Conservation (phyloP, 2,888 invertebrate species). For the Cryptocheilus praepositus region DNA sequence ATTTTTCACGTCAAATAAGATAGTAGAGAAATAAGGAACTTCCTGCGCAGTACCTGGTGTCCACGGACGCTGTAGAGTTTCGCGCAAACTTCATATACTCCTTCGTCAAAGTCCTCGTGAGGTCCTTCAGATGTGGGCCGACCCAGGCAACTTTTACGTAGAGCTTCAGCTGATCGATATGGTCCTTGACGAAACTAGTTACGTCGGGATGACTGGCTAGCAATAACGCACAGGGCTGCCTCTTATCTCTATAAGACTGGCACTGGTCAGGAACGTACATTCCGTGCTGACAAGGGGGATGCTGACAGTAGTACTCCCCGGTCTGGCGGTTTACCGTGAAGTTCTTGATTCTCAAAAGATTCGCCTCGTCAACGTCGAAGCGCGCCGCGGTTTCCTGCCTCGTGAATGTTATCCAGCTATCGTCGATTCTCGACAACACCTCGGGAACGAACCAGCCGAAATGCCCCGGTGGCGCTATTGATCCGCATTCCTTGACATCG, state of each 20-base stretch:
- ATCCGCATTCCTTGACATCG: slow-evolving; percentile 77
- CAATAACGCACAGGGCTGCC: slow-evolving; percentile 69
- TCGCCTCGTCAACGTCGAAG: slow-evolving; percentile 75
- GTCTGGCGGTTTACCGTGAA: slow-evolving; percentile 62
- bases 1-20: too few relatives aligned
- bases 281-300: slow-evolving; percentile 76
- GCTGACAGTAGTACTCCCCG: slow-evolving; percentile 74
- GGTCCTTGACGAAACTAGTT: slow-evolving; percentile 78
- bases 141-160: slow-evolving; percentile 84
- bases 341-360: slow-evolving; percentile 64
- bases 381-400: slow-evolving; percentile 73
- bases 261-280: slow-evolving; percentile 80
- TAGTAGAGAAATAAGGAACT: too few relatives aligned
- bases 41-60: slow-evolving; percentile 32
- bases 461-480: slow-evolving; percentile 77
- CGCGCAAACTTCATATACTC: slow-evolving; percentile 52
- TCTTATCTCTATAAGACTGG: slow-evolving; percentile 43
- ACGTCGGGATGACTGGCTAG: slow-evolving; percentile 76
- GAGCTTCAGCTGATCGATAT: slow-evolving; percentile 79
- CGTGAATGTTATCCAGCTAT: slow-evolving; percentile 79
- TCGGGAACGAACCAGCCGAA: slow-evolving; percentile 82
- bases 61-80: slow-evolving; percentile 18
- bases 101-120: slow-evolving; percentile 70
- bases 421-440: slow-evolving; percentile 69
- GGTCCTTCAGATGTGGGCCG: slow-evolving; percentile 77